Conservation (phyloP, 2,797 vertebrate species). For the Loris lydekkerianus region DNA sequence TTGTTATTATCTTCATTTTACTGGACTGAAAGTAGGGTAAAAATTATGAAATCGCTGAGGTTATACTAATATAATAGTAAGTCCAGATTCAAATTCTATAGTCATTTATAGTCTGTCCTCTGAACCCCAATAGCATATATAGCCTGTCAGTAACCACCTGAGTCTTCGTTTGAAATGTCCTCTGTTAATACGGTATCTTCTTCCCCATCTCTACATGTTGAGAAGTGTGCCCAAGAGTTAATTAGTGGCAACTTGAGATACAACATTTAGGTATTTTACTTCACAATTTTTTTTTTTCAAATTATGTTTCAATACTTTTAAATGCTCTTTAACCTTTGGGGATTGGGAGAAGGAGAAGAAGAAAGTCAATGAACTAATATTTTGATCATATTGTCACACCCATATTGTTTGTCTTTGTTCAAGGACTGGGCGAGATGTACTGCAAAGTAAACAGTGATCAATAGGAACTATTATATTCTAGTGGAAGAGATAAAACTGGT, state of each 20-base stretch:
- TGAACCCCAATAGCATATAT: neutral
- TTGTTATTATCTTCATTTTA: constrained; percentile 7
- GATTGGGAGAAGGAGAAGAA: neutral
- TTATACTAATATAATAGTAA: neutral
- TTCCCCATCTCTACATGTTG: neutral
- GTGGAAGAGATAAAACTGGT: neutral
- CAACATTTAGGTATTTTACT: neutral
- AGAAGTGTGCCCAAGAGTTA: neutral
- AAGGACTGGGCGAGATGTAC: neutral
- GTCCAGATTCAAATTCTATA: neutral
- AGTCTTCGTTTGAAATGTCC: neutral
- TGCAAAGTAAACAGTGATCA: neutral
- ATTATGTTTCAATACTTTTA: neutral
- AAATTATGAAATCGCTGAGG: neutral
- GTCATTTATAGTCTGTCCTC: neutral
- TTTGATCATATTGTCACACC: neutral
- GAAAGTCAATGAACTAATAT: neutral
- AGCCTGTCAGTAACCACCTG: neutral
- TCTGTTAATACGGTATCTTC: neutral
- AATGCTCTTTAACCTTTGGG: neutral
- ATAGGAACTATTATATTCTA: neutral
- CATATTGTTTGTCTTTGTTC: neutral
- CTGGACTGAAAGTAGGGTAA: neutral
- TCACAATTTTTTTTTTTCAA: neutral
- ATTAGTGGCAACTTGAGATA: neutral